Base-by-base conservation (phyloP, 2,113 vertebrate species). In the Oncorhynchus masou region DNA sequence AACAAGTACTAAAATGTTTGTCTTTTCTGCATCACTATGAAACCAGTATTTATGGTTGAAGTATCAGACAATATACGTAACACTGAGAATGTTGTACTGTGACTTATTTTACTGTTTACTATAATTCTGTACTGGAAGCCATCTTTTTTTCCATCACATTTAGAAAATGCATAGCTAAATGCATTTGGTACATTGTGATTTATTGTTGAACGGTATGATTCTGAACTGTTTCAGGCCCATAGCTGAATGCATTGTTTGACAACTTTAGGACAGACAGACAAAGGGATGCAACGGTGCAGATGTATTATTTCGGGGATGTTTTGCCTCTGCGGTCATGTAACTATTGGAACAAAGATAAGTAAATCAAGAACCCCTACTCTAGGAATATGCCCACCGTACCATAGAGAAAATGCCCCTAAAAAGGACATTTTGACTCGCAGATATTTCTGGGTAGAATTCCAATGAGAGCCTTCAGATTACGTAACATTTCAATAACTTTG, bases 21-120 rank as follows among this genome's bases (percentile, higher is more conserved):
- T 64, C 2, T 68, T 34, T 9, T 89, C 45, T 83, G 54, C 15
- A 12, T 24, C 49, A 39, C 25, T 66, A 27, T 57, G 68, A n/a
- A 60, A 45, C 51, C 48, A 51, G 27, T 59, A 70, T 76, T 70
- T 64, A 68, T 72, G 34, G 88, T 79, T 78, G 31, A 29, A 60
- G 72, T 84, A 70, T 82, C 68, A 71, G 29, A 78, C 67, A 78
- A 78, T 79, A 78, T 76, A 77, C 74, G 84, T 71, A 75, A 86
- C 77, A 81, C 65, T 39, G 72, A 73, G 62, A 74, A 7, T 15
- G 13, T 29, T 54, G 51, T 73, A 82, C 69, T 79, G 74, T 78
- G 79, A 71, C 25, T 27, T 83, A 0, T 48, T 31, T 34, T 69
- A 74, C 54, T 73, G 9, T 84, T 82, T 73, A 45, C 2, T 45